These are phyloP conservation scores for Trichopoda pennipes DNA, from an alignment of 2,888 invertebrate genomes.

Conservation along the genomic window DNA sequence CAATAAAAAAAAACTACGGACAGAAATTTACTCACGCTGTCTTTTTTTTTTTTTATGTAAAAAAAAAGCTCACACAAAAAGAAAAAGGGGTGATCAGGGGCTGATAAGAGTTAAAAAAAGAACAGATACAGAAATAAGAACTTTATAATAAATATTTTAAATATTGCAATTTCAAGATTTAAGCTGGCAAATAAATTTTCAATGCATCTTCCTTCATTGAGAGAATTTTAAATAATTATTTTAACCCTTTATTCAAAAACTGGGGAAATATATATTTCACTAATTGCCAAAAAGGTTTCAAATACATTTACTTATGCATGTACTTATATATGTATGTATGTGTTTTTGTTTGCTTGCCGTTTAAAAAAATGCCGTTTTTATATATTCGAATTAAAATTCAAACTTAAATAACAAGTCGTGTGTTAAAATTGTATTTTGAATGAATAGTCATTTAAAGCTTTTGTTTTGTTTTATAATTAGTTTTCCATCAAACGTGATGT, in stretches of 20 bases:
- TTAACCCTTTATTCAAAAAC: background rate
- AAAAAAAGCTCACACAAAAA: constrained; percentile 20
- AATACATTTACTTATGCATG: no score
- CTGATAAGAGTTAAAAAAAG: constrained; percentile 22
- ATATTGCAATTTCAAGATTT: background rate
- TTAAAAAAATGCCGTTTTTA: background rate
- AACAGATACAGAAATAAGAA: background rate
- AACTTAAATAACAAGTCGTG: no score
- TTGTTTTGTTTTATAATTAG: no score
- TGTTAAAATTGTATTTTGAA: no score
- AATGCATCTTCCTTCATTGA: background rate
- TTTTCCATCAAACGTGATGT: no score
- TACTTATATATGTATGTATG: background rate
- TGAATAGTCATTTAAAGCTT: no score
- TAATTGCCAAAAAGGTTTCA: constrained; percentile 27
- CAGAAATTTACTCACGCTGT: constrained; percentile 59
- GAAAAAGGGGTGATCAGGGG: constrained; percentile 62
- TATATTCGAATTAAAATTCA: background rate
- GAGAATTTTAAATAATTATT: background rate
- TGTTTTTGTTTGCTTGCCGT: background rate
- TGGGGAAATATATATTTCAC: constrained; percentile 25
- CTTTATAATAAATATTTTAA: background rate
- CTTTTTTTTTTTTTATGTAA: constrained; percentile 18
- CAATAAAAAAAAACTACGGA: constrained; percentile 7
- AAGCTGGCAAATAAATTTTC: background rate